phyloP scores from a whole-genome alignment of 2,113 vertebrate genomes.

The Perccottus glenii region DNA sequence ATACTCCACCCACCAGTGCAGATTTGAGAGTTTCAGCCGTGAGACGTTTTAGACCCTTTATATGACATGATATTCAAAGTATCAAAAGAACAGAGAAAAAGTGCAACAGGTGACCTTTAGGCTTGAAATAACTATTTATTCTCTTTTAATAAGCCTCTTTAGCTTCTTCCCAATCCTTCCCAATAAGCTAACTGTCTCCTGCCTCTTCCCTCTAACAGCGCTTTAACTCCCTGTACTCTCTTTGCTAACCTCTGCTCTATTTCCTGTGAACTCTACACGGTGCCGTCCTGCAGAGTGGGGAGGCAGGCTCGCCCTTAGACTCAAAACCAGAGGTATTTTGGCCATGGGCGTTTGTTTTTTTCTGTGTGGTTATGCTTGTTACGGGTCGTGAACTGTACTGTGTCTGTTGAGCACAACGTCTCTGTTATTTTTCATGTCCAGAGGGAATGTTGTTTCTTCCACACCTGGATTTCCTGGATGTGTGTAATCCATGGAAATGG shows the following conservation, averaged over 20 bases:
- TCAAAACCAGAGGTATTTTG: conserved; percentile 83
- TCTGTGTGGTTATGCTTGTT: conserved; percentile 41
- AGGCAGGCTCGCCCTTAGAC: conserved; percentile 76
- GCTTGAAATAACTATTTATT: conserved; percentile 25
- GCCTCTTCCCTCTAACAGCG: conserved; percentile 32
- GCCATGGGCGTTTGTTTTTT: conserved; percentile 51
- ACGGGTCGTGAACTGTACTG: conserved; percentile 35
- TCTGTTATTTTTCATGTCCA: conserved; percentile 24
- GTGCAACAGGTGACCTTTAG: conserved; percentile 12
- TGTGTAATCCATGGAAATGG: conserved; percentile 37
- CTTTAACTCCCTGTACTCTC: conserved; percentile 27
- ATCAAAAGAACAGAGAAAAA: background rate
- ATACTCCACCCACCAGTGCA: background rate
- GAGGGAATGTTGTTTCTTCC: conserved; percentile 39
- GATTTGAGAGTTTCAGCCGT: background rate
- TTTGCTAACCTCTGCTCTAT: conserved; percentile 50
- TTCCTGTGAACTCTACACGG: conserved; percentile 38
- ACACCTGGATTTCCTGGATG: conserved; percentile 35
- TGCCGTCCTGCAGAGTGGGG: conserved; percentile 73
- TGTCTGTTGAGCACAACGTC: conserved; percentile 28
- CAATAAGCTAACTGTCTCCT: conserved; percentile 22
- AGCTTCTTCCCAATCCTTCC: conserved; percentile 8
- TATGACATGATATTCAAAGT: background rate
- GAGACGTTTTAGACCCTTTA: background rate
- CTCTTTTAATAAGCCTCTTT: conserved; percentile 11